Conservation (phyloP, 2,888 invertebrate genomes). For the Cepaea hortensis region DNA sequence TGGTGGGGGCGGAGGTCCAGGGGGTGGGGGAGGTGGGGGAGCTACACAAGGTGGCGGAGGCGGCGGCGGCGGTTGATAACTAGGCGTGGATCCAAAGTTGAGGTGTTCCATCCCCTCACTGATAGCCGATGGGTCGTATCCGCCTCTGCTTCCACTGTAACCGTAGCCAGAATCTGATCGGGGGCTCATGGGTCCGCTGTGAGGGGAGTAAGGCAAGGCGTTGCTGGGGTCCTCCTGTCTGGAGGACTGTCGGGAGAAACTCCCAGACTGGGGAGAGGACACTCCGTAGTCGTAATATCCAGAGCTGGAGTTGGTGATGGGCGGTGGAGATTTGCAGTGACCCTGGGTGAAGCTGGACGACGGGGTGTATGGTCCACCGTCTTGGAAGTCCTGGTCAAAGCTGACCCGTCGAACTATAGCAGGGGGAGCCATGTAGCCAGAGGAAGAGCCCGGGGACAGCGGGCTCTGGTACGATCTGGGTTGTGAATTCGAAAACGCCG, state of each 20-base stretch:
- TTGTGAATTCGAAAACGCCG: conserved; percentile 16
- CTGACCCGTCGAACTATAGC: conserved; percentile 28
- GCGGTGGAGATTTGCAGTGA: not conserved
- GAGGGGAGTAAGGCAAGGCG: conserved; percentile 28
- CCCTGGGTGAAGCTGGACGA: not conserved
- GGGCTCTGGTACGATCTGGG: conserved; percentile 39
- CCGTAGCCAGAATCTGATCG: conserved; percentile 19
- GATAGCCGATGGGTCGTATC: conserved; percentile 35
- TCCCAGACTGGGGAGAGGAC: conserved; percentile 20
- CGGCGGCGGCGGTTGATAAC: conserved; percentile 48
- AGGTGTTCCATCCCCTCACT: conserved; percentile 33
- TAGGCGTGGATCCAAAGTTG: conserved; percentile 21
- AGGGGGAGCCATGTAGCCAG: conserved; percentile 13
- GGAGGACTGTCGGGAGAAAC: conserved; percentile 32
- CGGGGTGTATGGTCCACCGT: conserved; percentile 1
- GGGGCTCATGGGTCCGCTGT: conserved; percentile 18
- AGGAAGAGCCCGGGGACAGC: conserved; percentile 32
- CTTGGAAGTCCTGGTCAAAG: conserved; percentile 36
- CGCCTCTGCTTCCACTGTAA: not conserved
- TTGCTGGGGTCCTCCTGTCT: conserved; percentile 39
- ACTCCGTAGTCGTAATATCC: conserved; percentile 16
- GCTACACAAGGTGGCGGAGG: conserved; percentile 50
- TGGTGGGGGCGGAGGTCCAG: conserved; percentile 56
- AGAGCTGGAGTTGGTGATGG: conserved; percentile 28
- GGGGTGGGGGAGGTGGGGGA: conserved; percentile 54